Percentiles rank a stretch among this genome's conserved stretches.
These are phyloP conservation scores for Dissostichus mawsoni DNA, from an alignment of 2,113 vertebrate genomes.

Conservation along the genomic window DNA sequence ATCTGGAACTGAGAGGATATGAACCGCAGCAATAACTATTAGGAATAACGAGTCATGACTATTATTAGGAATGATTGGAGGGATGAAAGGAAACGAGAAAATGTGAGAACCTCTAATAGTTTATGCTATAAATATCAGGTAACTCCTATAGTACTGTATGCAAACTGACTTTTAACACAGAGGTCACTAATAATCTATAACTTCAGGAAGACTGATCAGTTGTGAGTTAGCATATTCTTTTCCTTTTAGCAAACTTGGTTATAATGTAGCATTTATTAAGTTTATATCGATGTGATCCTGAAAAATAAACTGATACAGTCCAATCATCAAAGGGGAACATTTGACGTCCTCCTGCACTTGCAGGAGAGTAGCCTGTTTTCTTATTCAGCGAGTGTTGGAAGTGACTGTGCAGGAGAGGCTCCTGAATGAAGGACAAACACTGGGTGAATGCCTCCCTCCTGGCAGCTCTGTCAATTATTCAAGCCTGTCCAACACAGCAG, in stretches of 20 bases:
- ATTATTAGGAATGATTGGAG: conserved; percentile 22
- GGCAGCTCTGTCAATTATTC: conserved; percentile 71
- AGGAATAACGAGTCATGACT: conserved; percentile 17
- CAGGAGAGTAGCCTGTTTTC: neutral
- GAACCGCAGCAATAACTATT: conserved; percentile 37
- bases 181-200: neutral
- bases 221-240: conserved; percentile 7
- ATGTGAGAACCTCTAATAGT: conserved; percentile 18
- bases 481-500: conserved; percentile 55
- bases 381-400: conserved; percentile 1
- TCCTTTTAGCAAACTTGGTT: neutral
- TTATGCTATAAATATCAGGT: conserved; percentile 13
- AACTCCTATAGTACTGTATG: neutral
- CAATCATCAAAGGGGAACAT: neutral
- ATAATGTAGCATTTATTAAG: neutral
- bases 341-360: neutral
- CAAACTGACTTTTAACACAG: neutral
- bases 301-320: neutral
- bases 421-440: conserved; percentile 38
- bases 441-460: conserved; percentile 44
- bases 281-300: neutral
- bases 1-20: conserved; percentile 42
- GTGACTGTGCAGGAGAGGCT: conserved; percentile 30
- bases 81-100: conserved; percentile 26
- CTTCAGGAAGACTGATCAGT: neutral